These are phyloP conservation scores for Sphenodon punctatus DNA, from an alignment of 2,797 vertebrate genomes.

Conservation along the genomic window DNA sequence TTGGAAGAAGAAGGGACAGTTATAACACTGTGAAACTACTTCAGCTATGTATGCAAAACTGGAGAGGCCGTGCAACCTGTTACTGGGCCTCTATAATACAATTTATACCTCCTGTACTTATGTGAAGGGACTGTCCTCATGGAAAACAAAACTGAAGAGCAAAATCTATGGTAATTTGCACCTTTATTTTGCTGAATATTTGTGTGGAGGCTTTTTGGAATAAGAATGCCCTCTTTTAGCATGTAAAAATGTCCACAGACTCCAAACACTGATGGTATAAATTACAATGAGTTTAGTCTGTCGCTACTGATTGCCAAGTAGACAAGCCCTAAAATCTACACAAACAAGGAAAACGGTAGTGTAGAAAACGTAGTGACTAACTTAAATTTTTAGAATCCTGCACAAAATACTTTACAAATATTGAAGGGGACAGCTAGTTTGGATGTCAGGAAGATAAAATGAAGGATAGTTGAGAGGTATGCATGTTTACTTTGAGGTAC, in stretches of 20 bases:
- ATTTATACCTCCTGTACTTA: constrained; percentile 67
- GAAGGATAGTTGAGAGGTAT: constrained; percentile 58
- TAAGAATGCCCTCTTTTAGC: background rate
- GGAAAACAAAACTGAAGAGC: too few relatives aligned
- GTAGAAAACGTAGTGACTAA: background rate
- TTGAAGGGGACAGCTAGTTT: constrained; percentile 1
- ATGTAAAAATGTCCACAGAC: background rate
- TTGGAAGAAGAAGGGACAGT: constrained; percentile 96
- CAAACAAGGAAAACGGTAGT: constrained; percentile 22
- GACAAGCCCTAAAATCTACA: constrained; percentile 41
- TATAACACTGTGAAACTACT: constrained; percentile 87
- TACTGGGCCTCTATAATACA: constrained; percentile 33
- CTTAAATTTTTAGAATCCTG: constrained; percentile 33
- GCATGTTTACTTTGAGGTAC: constrained; percentile 49
- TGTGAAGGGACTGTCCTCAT: too few relatives aligned
- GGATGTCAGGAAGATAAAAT: constrained; percentile 35
- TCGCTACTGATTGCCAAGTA: too few relatives aligned
- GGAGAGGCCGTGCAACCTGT: constrained; percentile 35
- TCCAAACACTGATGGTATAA: background rate
- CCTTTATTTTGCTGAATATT: background rate
- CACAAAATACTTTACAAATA: constrained; percentile 49
- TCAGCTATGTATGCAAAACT: background rate
- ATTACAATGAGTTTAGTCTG: background rate
- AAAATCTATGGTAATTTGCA: too few relatives aligned
- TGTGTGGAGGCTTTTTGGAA: background rate